phyloP scores from a whole-genome alignment of 2,888 invertebrate genomes.

The Scaptomyza cyrtandrae region DNA sequence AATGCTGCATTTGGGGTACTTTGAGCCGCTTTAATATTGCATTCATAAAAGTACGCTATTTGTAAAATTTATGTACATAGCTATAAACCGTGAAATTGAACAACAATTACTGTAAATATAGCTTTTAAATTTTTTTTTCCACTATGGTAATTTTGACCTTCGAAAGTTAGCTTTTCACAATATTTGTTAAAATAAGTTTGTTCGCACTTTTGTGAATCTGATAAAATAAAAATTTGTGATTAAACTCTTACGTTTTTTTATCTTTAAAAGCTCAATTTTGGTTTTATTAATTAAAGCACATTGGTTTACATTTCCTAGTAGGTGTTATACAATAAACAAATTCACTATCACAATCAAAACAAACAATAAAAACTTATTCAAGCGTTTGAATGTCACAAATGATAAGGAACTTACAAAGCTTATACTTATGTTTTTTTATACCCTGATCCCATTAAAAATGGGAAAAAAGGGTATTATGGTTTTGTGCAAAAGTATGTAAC shows the following conservation, averaged over 20 bases:
- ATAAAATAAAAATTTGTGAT: too few relatives aligned
- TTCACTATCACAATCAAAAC: conserved; percentile 1
- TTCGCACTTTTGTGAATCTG: neutral
- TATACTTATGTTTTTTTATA: too few relatives aligned
- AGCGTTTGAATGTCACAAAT: neutral
- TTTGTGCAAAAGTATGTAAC: too few relatives aligned
- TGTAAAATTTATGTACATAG: neutral
- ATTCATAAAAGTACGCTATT: neutral
- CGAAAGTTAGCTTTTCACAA: neutral
- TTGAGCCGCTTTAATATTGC: conserved; percentile 17
- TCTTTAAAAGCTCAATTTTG: neutral
- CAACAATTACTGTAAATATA: neutral
- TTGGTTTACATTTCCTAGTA: neutral
- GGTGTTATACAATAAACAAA: neutral
- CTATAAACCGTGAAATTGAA: neutral
- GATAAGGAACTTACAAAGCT: too few relatives aligned
- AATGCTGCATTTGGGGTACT: conserved; percentile 43
- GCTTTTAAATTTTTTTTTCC: neutral
- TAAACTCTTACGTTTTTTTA: neutral
- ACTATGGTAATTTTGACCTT: neutral
- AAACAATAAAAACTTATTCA: neutral
- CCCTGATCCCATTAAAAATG: too few relatives aligned
- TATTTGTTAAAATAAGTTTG: neutral
- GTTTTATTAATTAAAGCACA: neutral
- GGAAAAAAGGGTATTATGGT: too few relatives aligned